Base-by-base conservation (phyloP, 2,888 invertebrate species). In the Dasypolia templi region DNA sequence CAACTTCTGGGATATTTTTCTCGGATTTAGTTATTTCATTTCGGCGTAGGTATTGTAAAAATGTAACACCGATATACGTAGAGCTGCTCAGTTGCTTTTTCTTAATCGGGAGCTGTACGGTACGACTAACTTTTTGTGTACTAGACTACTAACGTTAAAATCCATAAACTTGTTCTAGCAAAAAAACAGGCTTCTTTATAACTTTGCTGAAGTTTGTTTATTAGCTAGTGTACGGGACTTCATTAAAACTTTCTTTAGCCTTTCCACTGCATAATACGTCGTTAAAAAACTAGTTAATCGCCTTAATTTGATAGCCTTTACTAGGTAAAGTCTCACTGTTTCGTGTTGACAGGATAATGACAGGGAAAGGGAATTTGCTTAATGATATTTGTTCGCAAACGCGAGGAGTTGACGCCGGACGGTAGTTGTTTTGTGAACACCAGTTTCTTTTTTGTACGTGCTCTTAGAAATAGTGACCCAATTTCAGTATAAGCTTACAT, bases 211-310 rank as follows among this genome's bases (percentile, higher is more conserved):
- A 88, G 84, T 89, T 89, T 80, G 81, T 84, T 87, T 89, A 89
- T 88, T 89, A 88, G 83, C 85, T 86, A 82, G 84, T 79, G 79
- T 83, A 86, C 82, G 78, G 81, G 82, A 83, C 84, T 89, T 88
- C 86, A 90, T 90, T 89, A 89, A 90, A 89, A 89, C 86, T 90
- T 90, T 75, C 70, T 63, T 78, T 75, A 75, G 83, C 85, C 87
- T 83, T 82, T 86, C 75, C 76, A 78, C 79, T 72, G 82, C 75
- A 82, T 85, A 89, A 84, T 84, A 77, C 75, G 81, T 81, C 83
- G 85, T 85, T 86, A 78, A 87, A 89, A 87, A 86, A 83, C 81
- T 77, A 77, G 72, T 49, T 79, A 82, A 79, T 75, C 65, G 75
- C 69, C 39, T 64, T 79, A 84, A 84, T 82, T 80, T 77, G 71